phyloP scores from a whole-genome alignment of 2,797 vertebrate species.

The Aeoliscus strigatus region DNA sequence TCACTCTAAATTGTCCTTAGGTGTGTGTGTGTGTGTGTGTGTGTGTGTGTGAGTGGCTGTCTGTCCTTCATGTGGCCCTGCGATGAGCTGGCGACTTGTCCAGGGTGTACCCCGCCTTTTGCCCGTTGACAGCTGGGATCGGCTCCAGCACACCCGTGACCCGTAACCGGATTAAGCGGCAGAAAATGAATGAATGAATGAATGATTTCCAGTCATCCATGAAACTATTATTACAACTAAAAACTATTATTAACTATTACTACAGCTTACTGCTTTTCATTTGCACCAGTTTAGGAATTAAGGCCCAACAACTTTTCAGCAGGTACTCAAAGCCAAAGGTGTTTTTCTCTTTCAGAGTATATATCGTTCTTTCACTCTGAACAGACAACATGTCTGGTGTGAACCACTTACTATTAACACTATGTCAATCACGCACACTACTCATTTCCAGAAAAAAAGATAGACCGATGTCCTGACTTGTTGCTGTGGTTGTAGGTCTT shows the following conservation, averaged over 20 bases:
- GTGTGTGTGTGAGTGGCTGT: too few relatives aligned
- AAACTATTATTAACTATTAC: too few relatives aligned
- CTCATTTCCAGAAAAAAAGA: constrained; percentile 33
- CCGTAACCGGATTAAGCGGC: too few relatives aligned
- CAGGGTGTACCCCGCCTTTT: too few relatives aligned
- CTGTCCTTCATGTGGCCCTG: too few relatives aligned
- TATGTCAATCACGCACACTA: constrained; percentile 44
- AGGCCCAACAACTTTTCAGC: constrained; percentile 11
- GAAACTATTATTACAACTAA: constrained; percentile 6
- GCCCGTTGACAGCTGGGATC: too few relatives aligned
- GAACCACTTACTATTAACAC: constrained; percentile 48
- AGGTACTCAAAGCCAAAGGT: constrained; percentile 24
- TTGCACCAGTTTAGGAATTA: background rate
- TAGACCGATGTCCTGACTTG: constrained; percentile 34
- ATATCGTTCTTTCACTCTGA: constrained; percentile 8
- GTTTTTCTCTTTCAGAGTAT: constrained; percentile 10
- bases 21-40: too few relatives aligned
- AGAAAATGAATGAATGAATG: too few relatives aligned
- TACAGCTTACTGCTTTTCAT: constrained; percentile 4
- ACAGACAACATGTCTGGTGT: constrained; percentile 36
- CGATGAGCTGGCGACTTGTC: too few relatives aligned
- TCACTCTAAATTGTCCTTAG: too few relatives aligned
- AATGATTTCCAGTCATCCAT: too few relatives aligned
- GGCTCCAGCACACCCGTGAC: too few relatives aligned
- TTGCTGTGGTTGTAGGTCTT: constrained; percentile 49